phyloP scores from a whole-genome alignment of 2,888 invertebrate genomes.

The Alloscopus bannaensis region DNA sequence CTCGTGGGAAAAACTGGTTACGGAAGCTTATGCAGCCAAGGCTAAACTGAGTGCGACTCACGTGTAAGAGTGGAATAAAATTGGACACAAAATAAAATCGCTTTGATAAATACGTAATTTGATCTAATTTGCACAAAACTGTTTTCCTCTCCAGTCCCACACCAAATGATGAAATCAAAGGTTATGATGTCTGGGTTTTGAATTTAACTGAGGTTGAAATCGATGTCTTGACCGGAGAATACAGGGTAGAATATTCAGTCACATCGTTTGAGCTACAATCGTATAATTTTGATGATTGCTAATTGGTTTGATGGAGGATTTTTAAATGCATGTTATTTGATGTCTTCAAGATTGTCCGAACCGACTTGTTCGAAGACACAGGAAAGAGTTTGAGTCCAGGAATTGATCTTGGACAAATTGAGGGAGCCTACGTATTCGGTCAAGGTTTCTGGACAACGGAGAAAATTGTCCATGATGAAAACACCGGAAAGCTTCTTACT shows the following conservation, averaged over 20 bases:
- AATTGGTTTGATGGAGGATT: too few species aligned
- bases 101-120: background rate
- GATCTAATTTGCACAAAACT: background rate
- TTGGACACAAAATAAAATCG: background rate
- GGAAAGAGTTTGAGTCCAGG: conserved; percentile 73
- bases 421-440: conserved; percentile 77
- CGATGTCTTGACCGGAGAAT: conserved; percentile 84
- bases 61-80: conserved; percentile 65
- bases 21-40: conserved; percentile 50
- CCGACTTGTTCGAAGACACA: conserved; percentile 72
- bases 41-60: conserved; percentile 66
- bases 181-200: conserved; percentile 75
- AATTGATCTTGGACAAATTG: conserved; percentile 76
- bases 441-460: conserved; percentile 76
- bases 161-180: conserved; percentile 64
- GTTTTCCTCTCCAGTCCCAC: conserved; percentile 42
- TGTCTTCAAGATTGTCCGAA: conserved; percentile 67
- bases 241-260: conserved; percentile 48
- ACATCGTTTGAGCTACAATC: too few species aligned
- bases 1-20: conserved; percentile 69
- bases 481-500: conserved; percentile 75
- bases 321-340: too few species aligned
- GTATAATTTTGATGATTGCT: too few species aligned
- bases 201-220: conserved; percentile 79
- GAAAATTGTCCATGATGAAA: conserved; percentile 75